phyloP scores from a whole-genome alignment of 2,888 invertebrate species.

The Amorpha juglandis region DNA sequence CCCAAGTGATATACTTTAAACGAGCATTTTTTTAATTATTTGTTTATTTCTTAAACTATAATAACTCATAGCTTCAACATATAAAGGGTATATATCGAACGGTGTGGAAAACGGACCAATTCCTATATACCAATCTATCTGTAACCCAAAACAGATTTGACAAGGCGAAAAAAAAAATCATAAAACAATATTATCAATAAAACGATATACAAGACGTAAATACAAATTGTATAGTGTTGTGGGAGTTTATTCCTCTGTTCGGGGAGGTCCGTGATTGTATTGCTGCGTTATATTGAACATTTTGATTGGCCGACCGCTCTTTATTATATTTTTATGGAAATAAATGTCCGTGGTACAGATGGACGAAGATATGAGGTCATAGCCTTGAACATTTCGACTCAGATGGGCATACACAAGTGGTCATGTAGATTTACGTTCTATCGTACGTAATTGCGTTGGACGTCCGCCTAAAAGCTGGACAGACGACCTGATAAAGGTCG shows the following conservation, averaged over 20 bases:
- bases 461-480: too few species aligned
- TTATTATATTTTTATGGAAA: too few species aligned
- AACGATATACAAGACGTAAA: conserved; percentile 5
- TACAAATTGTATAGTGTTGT: not conserved
- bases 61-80: too few species aligned
- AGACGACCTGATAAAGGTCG: too few species aligned
- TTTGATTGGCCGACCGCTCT: not conserved
- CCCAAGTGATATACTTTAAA: too few species aligned
- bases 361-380: not conserved
- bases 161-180: not conserved
- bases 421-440: not conserved
- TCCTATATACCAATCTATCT: not conserved
- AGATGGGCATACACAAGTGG: not conserved
- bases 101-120: too few species aligned
- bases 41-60: too few species aligned
- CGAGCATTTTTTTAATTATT: too few species aligned
- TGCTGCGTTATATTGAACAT: not conserved
- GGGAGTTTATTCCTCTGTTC: not conserved
- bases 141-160: not conserved
- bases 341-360: not conserved
- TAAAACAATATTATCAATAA: not conserved
- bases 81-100: too few species aligned
- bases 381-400: too few species aligned
- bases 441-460: too few species aligned
- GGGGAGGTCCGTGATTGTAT: not conserved